A percentile compares a stretch with the other conserved stretches of the same genome.
These are phyloP conservation scores for Xestia sexstrigata DNA, from an alignment of 2,888 invertebrate genomes.

Conservation along the genomic window DNA sequence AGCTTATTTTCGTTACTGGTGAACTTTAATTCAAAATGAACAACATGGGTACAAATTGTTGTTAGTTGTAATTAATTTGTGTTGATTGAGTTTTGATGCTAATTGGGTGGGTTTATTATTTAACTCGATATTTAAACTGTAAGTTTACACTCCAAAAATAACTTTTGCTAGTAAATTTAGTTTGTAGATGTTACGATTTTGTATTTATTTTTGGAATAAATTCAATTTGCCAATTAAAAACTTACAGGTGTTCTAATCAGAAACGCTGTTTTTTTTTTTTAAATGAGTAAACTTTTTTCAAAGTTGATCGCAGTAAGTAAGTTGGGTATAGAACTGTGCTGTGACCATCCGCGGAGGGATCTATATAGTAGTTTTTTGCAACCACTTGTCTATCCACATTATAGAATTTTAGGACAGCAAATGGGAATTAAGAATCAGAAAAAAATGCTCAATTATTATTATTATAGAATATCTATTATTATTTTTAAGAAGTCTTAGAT, in stretches of 20 bases:
- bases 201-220: neutral
- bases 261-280: neutral
- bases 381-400: too few relatives aligned
- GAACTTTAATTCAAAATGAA: constrained; percentile 29
- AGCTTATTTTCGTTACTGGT: constrained; percentile 17
- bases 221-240: neutral
- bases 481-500: neutral
- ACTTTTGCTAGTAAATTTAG: neutral
- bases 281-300: neutral
- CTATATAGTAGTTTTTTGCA: neutral
- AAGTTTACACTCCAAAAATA: neutral
- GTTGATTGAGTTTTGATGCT: constrained; percentile 42
- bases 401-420: neutral
- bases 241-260: neutral
- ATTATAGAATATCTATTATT: neutral
- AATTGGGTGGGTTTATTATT: neutral
- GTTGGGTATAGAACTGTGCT: too few relatives aligned
- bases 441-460: neutral
- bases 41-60: constrained; percentile 22
- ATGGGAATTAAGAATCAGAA: neutral
- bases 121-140: constrained; percentile 3
- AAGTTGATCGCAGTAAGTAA: neutral
- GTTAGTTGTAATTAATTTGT: constrained; percentile 7
- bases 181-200: neutral
- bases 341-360: neutral